phyloP scores from a whole-genome alignment of 2,888 invertebrate species.

The Eupithecia subfuscata region DNA sequence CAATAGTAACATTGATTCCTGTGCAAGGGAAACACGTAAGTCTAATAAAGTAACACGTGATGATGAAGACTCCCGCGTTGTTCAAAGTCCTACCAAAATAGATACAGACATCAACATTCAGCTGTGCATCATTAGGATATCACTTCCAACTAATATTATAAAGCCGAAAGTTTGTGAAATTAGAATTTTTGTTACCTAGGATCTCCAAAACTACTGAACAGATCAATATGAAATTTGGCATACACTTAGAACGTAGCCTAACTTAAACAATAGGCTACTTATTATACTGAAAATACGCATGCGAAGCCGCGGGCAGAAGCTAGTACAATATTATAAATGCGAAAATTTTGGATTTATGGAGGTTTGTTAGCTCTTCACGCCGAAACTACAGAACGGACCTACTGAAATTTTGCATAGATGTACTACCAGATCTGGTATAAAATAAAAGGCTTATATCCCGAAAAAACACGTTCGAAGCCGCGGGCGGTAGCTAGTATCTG shows the following conservation, averaged over 20 bases:
- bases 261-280: too few relatives aligned
- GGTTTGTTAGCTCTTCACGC: not conserved
- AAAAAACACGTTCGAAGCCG: not conserved
- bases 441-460: not conserved
- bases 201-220: too few relatives aligned
- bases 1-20: not conserved
- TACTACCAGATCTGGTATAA: not conserved
- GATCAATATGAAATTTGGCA: too few relatives aligned
- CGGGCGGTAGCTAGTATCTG: not conserved
- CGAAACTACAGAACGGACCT: not conserved
- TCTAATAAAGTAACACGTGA: constrained; percentile 15
- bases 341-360: not conserved
- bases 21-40: not conserved
- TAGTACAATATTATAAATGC: not conserved
- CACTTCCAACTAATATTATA: too few relatives aligned
- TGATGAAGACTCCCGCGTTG: constrained; percentile 38
- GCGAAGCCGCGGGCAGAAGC: too few relatives aligned
- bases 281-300: too few relatives aligned
- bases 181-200: too few relatives aligned
- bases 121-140: not conserved
- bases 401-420: not conserved
- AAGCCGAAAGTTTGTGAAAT: too few relatives aligned
- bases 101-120: constrained; percentile 2
- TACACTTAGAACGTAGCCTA: too few relatives aligned
- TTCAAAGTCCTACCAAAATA: constrained; percentile 35